Evolutionary conservation across 2,888 invertebrate species (phyloP).

Genomic region (Parnassius apollo): DNA sequence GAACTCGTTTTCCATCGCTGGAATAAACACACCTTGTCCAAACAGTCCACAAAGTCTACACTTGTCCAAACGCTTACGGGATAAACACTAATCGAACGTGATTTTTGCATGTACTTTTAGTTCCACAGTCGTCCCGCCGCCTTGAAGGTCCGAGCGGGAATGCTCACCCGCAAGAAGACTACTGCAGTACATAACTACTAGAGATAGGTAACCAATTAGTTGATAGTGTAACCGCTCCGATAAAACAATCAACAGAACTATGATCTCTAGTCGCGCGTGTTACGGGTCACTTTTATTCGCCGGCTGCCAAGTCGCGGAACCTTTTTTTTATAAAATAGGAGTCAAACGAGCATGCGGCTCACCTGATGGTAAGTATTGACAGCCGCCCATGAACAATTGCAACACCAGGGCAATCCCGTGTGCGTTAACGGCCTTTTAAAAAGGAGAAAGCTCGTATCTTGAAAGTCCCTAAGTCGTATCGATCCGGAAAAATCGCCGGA

Average conservation of each 20-base stretch:
- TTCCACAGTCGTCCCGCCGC: constrained; percentile 34
- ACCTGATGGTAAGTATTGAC: no score
- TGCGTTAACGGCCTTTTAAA: no score
- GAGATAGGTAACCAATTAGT: constrained; percentile 32
- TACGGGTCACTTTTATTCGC: constrained; percentile 21
- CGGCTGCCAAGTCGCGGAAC: constrained; percentile 21
- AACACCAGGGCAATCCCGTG: no score
- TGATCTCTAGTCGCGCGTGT: constrained; percentile 14
- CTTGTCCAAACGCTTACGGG: no score
- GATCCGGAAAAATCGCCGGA: no score
- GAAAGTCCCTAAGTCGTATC: no score
- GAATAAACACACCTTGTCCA: background rate
- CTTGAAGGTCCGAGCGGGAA: constrained; percentile 38
- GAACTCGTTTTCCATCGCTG: constrained; percentile 48
- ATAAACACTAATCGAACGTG: background rate
- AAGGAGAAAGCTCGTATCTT: no score
- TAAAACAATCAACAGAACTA: constrained; percentile 8
- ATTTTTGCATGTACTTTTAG: no score
- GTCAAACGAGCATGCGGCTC: no score
- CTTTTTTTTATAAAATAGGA: background rate
- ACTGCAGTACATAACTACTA: constrained; percentile 25
- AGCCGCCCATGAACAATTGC: no score
- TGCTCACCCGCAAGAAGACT: constrained; percentile 25
- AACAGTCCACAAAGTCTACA: no score
- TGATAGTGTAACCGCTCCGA: constrained; percentile 36